Conservation (phyloP, 1,140 invertebrate species). For the Mactra quadrangularis region DNA sequence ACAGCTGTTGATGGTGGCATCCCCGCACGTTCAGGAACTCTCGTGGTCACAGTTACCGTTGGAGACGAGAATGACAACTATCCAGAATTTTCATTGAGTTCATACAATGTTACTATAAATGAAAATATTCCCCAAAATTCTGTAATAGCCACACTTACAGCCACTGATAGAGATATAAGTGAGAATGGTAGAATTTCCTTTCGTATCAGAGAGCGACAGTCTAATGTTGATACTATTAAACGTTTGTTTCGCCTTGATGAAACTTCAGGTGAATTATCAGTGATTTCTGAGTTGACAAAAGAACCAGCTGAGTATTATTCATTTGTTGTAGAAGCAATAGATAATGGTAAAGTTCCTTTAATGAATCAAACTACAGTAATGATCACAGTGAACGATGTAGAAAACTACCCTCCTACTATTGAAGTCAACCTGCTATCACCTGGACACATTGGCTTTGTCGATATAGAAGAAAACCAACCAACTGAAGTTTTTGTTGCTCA, state of each 20-base stretch:
- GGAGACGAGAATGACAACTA: constrained; percentile 96
- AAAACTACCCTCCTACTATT: constrained; percentile 55
- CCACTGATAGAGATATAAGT: constrained; percentile 64
- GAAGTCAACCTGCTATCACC: constrained; percentile 48
- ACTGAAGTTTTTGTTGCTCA: constrained; percentile 44
- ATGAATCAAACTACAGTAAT: constrained; percentile 37
- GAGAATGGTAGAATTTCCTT: constrained; percentile 64
- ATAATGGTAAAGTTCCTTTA: constrained; percentile 35
- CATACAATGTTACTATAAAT: constrained; percentile 49
- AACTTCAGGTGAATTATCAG: constrained; percentile 49
- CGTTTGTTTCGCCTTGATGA: constrained; percentile 43
- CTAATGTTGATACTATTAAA: constrained; percentile 41
- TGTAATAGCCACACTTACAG: constrained; percentile 53
- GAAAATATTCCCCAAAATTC: constrained; percentile 38
- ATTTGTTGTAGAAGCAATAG: constrained; percentile 60
- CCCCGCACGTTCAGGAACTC: constrained; percentile 87
- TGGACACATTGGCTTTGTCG: constrained; percentile 42
- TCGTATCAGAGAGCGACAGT: constrained; percentile 41
- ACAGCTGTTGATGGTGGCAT: constrained; percentile 31
- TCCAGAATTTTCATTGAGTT: constrained; percentile 94
- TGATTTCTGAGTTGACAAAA: constrained; percentile 42
- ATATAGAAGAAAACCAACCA: constrained; percentile 52
- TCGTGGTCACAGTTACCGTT: constrained; percentile 90
- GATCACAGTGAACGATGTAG: constrained; percentile 49
- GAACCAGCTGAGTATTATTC: constrained; percentile 42